Evolutionary conservation across 1,140 invertebrate species (phyloP).

Genomic region (Hypothenemus hampei): DNA sequence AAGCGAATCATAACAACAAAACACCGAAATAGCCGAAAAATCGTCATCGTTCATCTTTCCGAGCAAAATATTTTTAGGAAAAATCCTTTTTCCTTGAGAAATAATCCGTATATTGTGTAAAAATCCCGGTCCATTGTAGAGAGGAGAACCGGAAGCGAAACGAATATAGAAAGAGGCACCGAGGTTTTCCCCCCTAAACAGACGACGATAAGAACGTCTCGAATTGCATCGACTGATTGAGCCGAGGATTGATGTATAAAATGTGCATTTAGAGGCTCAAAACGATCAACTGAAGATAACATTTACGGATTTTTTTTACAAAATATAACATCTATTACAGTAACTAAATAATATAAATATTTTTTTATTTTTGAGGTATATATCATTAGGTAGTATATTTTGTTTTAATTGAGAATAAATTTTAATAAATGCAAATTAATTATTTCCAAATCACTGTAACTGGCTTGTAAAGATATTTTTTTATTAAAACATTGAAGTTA

Average conservation of each 20-base stretch:
- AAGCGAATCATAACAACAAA: neutral
- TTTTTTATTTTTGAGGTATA: too few relatives aligned
- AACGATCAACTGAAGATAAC: too few relatives aligned
- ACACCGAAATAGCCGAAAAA: neutral
- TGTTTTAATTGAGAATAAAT: too few relatives aligned
- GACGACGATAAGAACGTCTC: too few relatives aligned
- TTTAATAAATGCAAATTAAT: too few relatives aligned
- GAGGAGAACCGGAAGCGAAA: slow-evolving; percentile 15
- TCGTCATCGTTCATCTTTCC: neutral
- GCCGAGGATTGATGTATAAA: slow-evolving; percentile 22
- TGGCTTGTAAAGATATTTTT: too few relatives aligned
- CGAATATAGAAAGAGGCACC: slow-evolving; percentile 13
- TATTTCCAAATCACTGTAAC: too few relatives aligned
- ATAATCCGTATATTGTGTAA: slow-evolving; percentile 12
- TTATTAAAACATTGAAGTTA: too few relatives aligned
- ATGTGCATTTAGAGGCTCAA: slow-evolving; percentile 23
- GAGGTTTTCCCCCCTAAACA: slow-evolving; percentile 2
- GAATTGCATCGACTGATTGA: slow-evolving; percentile 24
- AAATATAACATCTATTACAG: too few relatives aligned
- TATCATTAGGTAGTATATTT: too few relatives aligned
- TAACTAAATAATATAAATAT: too few relatives aligned
- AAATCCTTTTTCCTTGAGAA: neutral
- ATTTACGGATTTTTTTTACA: too few relatives aligned
- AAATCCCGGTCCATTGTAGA: slow-evolving; percentile 8
- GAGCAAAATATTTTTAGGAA: slow-evolving; percentile 2